Conservation (phyloP, 2,113 vertebrate species). For the Craseonycteris thonglongyai region DNA sequence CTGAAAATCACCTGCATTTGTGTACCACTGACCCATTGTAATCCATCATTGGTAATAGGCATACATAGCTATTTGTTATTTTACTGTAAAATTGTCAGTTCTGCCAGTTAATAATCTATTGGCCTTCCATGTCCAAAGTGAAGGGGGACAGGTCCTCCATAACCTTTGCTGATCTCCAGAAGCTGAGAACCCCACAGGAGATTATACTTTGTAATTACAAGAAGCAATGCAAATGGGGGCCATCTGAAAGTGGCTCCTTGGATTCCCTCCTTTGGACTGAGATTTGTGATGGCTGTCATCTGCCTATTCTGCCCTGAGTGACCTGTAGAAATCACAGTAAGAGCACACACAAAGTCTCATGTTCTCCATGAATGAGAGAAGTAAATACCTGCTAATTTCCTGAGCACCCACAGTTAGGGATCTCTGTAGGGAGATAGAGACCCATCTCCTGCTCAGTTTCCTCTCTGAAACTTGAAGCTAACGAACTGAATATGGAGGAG, state of each 20-base stretch:
- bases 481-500: constrained; percentile 27
- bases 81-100: neutral
- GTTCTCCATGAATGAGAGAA: neutral
- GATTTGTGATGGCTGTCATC: neutral
- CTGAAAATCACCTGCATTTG: neutral
- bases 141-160: neutral
- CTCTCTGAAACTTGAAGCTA: neutral
- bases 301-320: constrained; percentile 34
- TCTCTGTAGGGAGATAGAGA: neutral
- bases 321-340: constrained; percentile 61
- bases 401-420: neutral
- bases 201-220: constrained; percentile 29
- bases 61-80: neutral
- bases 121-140: neutral
- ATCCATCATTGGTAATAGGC: neutral
- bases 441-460: neutral
- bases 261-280: neutral
- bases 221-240: constrained; percentile 12
- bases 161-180: neutral
- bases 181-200: neutral
- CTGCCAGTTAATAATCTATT: neutral
- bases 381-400: neutral
- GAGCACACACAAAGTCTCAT: neutral
- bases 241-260: neutral
- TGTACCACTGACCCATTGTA: neutral